Base-by-base conservation (phyloP, 2,797 vertebrate genomes). In the Artibeus lituratus region DNA sequence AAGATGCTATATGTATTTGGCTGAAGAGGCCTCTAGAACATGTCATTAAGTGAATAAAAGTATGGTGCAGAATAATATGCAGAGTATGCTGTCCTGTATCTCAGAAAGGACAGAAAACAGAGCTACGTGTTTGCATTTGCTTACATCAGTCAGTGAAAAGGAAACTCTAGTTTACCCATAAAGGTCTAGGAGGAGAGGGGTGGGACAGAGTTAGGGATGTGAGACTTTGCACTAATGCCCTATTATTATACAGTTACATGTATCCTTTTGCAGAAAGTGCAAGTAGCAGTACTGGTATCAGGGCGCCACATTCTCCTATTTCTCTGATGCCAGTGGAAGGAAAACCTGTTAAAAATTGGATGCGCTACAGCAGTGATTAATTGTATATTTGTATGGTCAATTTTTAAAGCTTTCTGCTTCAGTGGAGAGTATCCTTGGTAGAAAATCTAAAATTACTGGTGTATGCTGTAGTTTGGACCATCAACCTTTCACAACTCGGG, bases 321-420 rank as follows among this genome's bases (percentile, higher is more conserved):
- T 81, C 35, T 73, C 5, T 70, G 10, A 6, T 77, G 29, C 37
- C 37, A 74, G 0, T 14, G 15, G 11, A 77, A 32, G 32, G 24
- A 49, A 78, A 47, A 65, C 24, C 53, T 73, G 15, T 57, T 88
- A 51, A 85, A 89, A 91, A 82, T 72, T 81, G 74, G 87, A 87
- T 87, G 69, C 22, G 32, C 65, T 53, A 22, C 16, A 70, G 19
- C 47, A 81, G 22, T 78, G 47, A 47, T 89, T 94, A 95, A 91
- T 78, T 82, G 24, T 19, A 12, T 96, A 86, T 82, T 47, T 91
- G 24, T 91, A 32, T 86, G 74, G 76, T 62, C 49, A 65, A 2
- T 65, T 91, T 81, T 42, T 42, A 93, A 51, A 74, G 24, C 39
- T 82, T 83, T 55, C 92, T 95, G 10, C 67, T 96, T 74, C 72